phyloP scores from a whole-genome alignment of 2,888 invertebrate genomes.

The Cheilosia scutellata region DNA sequence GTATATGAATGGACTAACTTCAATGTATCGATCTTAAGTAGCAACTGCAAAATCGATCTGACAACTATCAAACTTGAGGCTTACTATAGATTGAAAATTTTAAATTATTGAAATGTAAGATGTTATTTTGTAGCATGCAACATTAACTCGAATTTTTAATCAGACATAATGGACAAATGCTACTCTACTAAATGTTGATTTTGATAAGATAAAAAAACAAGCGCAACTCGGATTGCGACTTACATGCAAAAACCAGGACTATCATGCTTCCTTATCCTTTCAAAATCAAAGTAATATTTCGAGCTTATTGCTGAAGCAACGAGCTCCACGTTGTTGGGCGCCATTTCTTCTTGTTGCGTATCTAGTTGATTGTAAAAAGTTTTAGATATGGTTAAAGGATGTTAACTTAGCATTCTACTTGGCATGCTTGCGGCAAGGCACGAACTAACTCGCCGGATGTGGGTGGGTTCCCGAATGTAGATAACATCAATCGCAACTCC shows the following conservation, averaged over 20 bases:
- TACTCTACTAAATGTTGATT: not conserved
- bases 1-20: not conserved
- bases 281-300: not conserved
- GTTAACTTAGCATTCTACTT: not conserved
- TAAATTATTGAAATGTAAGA: not conserved
- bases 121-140: not conserved
- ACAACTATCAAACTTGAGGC: not conserved
- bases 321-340: not conserved
- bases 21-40: not conserved
- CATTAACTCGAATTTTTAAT: not conserved
- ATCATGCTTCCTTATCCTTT: not conserved
- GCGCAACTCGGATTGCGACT: not conserved
- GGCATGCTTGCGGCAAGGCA: constrained; percentile 3
- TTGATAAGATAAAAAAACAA: not conserved
- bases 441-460: not conserved
- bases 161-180: not conserved
- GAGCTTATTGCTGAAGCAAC: not conserved
- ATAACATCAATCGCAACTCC: not conserved
- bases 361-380: not conserved
- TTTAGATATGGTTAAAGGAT: not conserved
- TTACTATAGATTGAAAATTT: not conserved
- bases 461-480: not conserved
- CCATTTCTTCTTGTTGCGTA: not conserved
- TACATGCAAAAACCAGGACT: not conserved
- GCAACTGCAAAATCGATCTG: not conserved